Evolutionary conservation across 2,113 vertebrate species (phyloP), one percentile per base, ranked within the genome.

Genomic region (Poeciliopsis turrubarensis): DNA sequence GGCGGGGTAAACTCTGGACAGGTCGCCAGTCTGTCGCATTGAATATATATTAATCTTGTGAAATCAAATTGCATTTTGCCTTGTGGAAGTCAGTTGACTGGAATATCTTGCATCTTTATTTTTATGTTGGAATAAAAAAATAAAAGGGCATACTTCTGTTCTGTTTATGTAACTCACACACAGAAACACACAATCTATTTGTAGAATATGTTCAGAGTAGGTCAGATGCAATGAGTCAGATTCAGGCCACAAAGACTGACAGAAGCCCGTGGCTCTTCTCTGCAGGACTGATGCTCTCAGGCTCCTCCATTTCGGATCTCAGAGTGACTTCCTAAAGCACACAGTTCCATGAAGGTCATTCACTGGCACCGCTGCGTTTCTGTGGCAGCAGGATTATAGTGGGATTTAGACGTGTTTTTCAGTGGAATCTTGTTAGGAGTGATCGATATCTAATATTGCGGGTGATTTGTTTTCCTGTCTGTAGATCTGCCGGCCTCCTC

Each of bases 401-500:
- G 26, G 5, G 25, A 4, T 26, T 1, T 14, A 25, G 17, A 8
- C 44, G 32, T 29, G 61, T 17, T 34, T 3, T 76, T 73, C 37
- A 29, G 30, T 66, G 22, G 14, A 60, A 78, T 66, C 37, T 68
- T 61, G 66, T 84, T 51, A 60, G 19, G 14, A 63, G 5, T 7
- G 31, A 77, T 84, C 70, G 7, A 70, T 86, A 34, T 30, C 51
- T 85, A 14, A 76, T 66, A 19, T 65, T 63, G 34, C 71, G 62
- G 34, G 39, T 63, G 12, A 2, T 70, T 19, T 79, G 31, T 75
- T 26, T 39, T 32, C 9, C 65, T 72, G 34, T 72, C 30, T 62
- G 41, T 83, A 96, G 95, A 95, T 83, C 94, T 93, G 68, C 85
- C 95, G 57, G 89, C 90, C 70, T 84, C 92, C 71, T 82, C 93